Evolutionary conservation across 2,888 invertebrate genomes (phyloP), one percentile per base, ranked within the genome.

Genomic region (Dynastes maya): DNA sequence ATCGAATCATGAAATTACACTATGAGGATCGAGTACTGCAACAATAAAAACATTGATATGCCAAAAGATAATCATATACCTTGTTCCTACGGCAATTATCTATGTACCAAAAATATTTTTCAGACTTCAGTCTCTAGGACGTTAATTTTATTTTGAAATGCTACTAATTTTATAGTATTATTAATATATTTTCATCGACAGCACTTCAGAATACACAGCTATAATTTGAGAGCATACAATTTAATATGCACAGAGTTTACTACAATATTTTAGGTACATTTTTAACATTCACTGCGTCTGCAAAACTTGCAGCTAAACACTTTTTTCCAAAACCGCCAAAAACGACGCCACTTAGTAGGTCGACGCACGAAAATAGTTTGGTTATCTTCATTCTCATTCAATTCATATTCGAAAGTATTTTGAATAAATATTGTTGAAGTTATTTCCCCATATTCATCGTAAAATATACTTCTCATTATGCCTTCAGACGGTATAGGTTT

Each of bases 221-320:
- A 5, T 37, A 37, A 37, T 37, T 37, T 5, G 5, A 37, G 5
- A 37, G 5, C 32, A 37, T 32, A 11, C 22, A 22, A 29, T 55
- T 13, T 71, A 9, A 32, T 37, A 55, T 11, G 11, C 27, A 45
- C n/a, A 74, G 5, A 37, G 32, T 37, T 37, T 37, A 37, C 32
- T 37, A 5, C 32, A 22, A 22, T 22, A 37, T 37, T 37, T 37
- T 37, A 37, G 4, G 5, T 37, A 37, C 0, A 13, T 11, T 29
- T 45, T 22, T 45, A 61, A 9, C 27, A 61, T 61, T 74, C 63
- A 11, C n/a, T 74, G 22, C 72, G 61, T 16, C 58, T 81, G 72
- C 82, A 81, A 76, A 68, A 76, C 72, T 78, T 80, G 37, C 80
- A 79, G 8, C 79, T 82, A 77, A 80, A 77, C 27, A 80, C 63